Evolutionary conservation across 2,888 invertebrate species (phyloP), one percentile per base, ranked within the genome.

Genomic region (Arrhopalites spinosus): DNA sequence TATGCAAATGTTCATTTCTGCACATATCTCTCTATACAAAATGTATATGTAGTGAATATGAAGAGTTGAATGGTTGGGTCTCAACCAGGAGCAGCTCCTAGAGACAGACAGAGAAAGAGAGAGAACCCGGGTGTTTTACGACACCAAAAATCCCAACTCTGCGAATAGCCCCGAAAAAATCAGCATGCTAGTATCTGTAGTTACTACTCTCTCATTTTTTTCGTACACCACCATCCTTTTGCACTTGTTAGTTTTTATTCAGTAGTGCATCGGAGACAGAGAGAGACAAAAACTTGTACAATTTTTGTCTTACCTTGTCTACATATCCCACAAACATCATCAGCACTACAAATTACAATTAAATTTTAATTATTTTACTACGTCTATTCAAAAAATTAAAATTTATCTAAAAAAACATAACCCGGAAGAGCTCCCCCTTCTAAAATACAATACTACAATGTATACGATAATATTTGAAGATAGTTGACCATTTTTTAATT

Each of bases 211-310:
- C 20, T 25, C 15, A 3, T 8, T 20, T 61, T 61, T n/a, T 25
- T 29, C 61, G 8, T 25, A 29, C 36, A 2, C 20, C 36, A 15
- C 43, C 27, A 1, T 64, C 27, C 36, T 64, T 30, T 63, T 63
- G 15, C 30, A 25, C 25, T 67, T 67, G 50, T 50, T n/a, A 15
- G 20, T 59, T 59, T 25, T 61, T 56, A n/a, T 43, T 72, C 72
- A 72, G 72, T 72, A 72, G 72, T 72, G 72, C 47, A 63, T 72
- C 63, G 63, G 72, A 61, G 36, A 72, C 63, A 63, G 27, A 29
- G 63, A 25, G 47, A 72, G 61, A 63, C 59, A 71, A 61, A 61
- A 61, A 61, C 47, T 47, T 56, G 20, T 50, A 23, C 63, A 25
- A 59, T 25, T 47, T 59, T 20, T 59, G 20, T 25, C 59, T 59